A percentile compares a stretch with the other conserved stretches of the same genome.
These are phyloP conservation scores for Bucorvus abyssinicus DNA, from an alignment of 2,797 vertebrate species.

Conservation along the genomic window DNA sequence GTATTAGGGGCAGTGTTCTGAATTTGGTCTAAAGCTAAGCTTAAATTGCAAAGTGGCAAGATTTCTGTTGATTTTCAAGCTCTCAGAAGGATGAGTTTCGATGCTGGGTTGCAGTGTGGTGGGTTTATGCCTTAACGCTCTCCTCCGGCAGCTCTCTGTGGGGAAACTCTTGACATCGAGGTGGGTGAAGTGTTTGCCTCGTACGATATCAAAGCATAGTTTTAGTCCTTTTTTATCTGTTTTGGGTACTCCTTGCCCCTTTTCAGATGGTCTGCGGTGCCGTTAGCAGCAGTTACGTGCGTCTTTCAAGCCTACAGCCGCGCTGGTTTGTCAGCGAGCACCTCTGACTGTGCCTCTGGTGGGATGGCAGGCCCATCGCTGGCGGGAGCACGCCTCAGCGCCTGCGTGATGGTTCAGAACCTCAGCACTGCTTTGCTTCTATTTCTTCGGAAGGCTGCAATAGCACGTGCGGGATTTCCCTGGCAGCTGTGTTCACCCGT, in stretches of 20 bases:
- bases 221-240: background rate
- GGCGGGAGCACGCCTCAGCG: background rate
- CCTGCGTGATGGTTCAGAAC: background rate
- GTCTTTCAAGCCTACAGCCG: background rate
- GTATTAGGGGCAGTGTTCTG: background rate
- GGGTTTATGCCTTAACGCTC: background rate
- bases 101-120: background rate
- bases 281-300: background rate
- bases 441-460: background rate
- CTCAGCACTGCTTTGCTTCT: background rate
- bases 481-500: rapidly evolving
- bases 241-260: background rate
- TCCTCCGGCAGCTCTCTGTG: background rate
- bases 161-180: background rate
- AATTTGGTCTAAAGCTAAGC: background rate
- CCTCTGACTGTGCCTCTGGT: background rate
- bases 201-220: background rate
- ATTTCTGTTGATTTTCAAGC: background rate
- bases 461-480: background rate
- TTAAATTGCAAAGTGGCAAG: background rate
- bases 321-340: background rate
- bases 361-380: background rate
- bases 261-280: background rate
- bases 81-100: background rate
- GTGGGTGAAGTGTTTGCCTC: background rate